Evolutionary conservation across 2,797 vertebrate genomes (phyloP).

Genomic region (Mergus octosetaceus): DNA sequence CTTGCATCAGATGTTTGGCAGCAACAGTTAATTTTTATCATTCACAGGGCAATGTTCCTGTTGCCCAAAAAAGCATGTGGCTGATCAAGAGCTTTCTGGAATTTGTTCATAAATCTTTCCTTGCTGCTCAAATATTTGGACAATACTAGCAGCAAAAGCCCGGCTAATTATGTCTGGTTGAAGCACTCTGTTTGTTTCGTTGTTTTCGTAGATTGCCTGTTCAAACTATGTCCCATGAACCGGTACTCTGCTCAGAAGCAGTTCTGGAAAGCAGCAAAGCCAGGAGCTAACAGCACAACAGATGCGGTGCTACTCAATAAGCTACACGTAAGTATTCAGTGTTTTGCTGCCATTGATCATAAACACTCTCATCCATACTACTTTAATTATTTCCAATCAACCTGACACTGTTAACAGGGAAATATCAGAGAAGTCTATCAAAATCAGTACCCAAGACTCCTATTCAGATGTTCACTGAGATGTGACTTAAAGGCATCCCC

Average conservation of each 20-base stretch:
- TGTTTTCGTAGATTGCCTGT: slow-evolving; percentile 89
- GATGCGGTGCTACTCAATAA: slow-evolving; percentile 94
- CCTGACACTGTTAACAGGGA: accelerated
- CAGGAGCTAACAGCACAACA: slow-evolving; percentile 93
- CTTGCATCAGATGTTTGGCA: slow-evolving; percentile 62
- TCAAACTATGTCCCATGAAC: slow-evolving; percentile 98
- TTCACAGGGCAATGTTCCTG: slow-evolving; percentile 15
- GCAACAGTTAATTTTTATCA: slow-evolving; percentile 35
- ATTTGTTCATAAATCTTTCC: slow-evolving; percentile 43
- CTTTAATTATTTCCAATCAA: accelerated
- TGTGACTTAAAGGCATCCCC: too few species aligned
- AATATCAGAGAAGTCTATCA: accelerated
- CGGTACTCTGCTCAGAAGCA: slow-evolving; percentile 98
- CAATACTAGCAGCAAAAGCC: not conserved
- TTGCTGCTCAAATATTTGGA: not conserved
- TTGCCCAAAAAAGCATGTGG: slow-evolving; percentile 39
- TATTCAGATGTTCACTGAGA: accelerated
- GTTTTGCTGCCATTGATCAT: accelerated
- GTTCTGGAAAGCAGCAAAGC: slow-evolving; percentile 99
- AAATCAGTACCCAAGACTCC: accelerated
- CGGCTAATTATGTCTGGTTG: not conserved
- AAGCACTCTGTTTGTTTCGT: not conserved
- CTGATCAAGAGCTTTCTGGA: slow-evolving; percentile 40
- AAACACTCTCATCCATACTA: accelerated
- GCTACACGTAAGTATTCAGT: slow-evolving; percentile 85